These are phyloP conservation scores for Trypoxylus dichotomus DNA, from an alignment of 1,140 invertebrate genomes.

Conservation along the genomic window DNA sequence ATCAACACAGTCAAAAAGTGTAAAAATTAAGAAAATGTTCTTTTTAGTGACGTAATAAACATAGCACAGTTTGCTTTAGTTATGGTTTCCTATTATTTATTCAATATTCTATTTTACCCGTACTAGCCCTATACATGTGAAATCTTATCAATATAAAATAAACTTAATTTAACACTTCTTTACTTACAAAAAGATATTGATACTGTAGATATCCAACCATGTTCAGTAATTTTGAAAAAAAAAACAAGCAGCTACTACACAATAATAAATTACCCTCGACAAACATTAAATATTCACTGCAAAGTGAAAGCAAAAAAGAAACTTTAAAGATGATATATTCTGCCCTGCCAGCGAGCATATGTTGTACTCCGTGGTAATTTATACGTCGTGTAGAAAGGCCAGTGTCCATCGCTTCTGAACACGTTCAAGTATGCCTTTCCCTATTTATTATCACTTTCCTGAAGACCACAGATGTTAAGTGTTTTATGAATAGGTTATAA, in stretches of 20 bases:
- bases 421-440: neutral
- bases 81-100: too few relatives aligned
- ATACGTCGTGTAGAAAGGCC: slow-evolving; percentile 11
- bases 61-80: too few relatives aligned
- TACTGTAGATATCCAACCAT: too few relatives aligned
- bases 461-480: slow-evolving; percentile 21
- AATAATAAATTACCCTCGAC: neutral
- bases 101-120: too few relatives aligned
- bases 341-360: slow-evolving; percentile 3
- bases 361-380: slow-evolving; percentile 9
- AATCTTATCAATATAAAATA: too few relatives aligned
- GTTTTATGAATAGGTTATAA: slow-evolving; percentile 6
- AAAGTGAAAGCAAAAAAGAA: slow-evolving; percentile 2
- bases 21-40: too few relatives aligned
- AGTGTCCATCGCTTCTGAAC: slow-evolving; percentile 15
- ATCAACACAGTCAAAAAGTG: too few relatives aligned
- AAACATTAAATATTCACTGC: neutral
- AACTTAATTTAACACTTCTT: too few relatives aligned
- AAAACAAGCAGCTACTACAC: neutral
- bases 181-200: too few relatives aligned
- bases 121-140: too few relatives aligned
- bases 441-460: slow-evolving; percentile 18
- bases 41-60: too few relatives aligned
- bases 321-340: slow-evolving; percentile 18
- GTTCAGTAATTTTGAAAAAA: neutral